Evolutionary conservation across 2,113 vertebrate genomes (phyloP).

Genomic region (Acanthochromis polyacanthus): DNA sequence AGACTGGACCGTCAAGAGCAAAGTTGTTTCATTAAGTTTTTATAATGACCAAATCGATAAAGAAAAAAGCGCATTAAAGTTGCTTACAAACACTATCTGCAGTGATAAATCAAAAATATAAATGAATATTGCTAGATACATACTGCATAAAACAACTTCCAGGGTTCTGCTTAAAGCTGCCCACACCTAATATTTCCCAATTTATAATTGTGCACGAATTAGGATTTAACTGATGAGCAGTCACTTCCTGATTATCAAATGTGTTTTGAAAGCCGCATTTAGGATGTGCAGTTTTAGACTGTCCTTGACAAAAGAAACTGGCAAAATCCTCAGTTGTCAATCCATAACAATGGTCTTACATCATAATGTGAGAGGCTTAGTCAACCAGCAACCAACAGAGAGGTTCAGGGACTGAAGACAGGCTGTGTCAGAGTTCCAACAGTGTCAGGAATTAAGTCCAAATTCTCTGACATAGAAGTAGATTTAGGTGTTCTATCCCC

Average conservation of each 20-base stretch:
- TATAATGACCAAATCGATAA: not conserved
- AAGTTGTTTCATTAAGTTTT: not conserved
- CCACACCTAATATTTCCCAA: not conserved
- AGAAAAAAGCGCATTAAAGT: not conserved
- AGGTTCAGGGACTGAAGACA: not conserved
- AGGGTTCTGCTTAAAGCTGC: no score
- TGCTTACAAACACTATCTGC: not conserved
- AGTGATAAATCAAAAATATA: not conserved
- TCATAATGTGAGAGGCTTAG: not conserved
- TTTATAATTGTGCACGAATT: not conserved
- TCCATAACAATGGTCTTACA: not conserved
- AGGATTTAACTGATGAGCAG: not conserved
- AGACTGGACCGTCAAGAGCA: not conserved
- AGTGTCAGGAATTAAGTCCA: not conserved
- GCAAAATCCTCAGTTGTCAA: not conserved
- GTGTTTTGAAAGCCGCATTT: not conserved
- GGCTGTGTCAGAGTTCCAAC: not conserved
- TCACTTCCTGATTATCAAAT: not conserved
- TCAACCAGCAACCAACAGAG: not conserved
- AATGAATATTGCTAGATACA: not conserved
- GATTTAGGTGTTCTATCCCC: no score
- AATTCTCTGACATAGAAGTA: not conserved
- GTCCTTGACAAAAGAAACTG: not conserved
- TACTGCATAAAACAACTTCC: no score
- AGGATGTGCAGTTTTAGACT: not conserved